Percentiles rank a stretch among this genome's conserved stretches.
Conservation (phyloP, 2,113 vertebrate species). For the Equus przewalskii region DNA sequence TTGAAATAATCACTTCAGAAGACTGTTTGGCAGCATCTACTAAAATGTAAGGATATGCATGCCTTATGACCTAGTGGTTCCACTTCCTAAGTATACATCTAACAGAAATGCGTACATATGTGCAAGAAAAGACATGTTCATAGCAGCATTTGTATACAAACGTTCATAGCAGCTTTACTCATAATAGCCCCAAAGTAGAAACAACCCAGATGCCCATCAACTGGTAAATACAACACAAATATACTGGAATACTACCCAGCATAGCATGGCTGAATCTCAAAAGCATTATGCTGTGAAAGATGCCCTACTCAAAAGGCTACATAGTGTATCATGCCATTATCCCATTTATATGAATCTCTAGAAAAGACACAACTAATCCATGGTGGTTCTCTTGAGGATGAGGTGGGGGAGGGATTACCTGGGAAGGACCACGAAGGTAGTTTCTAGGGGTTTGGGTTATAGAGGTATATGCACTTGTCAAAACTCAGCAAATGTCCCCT, state of each 20-base stretch:
- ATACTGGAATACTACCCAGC: neutral
- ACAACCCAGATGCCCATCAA: neutral
- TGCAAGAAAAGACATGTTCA: neutral
- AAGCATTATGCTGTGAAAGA: slow-evolving; percentile 3
- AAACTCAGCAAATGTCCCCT: slow-evolving; percentile 51
- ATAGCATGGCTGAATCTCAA: neutral
- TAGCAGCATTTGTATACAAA: neutral
- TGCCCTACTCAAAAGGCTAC: neutral
- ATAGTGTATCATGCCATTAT: neutral
- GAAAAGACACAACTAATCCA: neutral
- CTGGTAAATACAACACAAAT: neutral
- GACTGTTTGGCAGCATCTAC: neutral
- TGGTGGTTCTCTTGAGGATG: neutral
- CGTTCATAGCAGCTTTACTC: slow-evolving; percentile 30
- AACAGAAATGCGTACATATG: slow-evolving; percentile 24
- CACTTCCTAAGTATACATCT: slow-evolving; percentile 38
- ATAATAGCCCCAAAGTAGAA: slow-evolving; percentile 10
- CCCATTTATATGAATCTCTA: slow-evolving; percentile 6
- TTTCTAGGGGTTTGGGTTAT: neutral
- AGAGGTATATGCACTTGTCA: neutral
- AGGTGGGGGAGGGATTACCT: neutral
- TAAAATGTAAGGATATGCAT: slow-evolving; percentile 28
- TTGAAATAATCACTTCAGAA: slow-evolving; percentile 48
- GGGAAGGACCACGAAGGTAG: neutral
- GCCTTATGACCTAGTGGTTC: neutral